Percentiles rank a stretch among this genome's conserved stretches.
Conservation (phyloP, 1,140 invertebrate species). For the Diachasma alloeum region DNA sequence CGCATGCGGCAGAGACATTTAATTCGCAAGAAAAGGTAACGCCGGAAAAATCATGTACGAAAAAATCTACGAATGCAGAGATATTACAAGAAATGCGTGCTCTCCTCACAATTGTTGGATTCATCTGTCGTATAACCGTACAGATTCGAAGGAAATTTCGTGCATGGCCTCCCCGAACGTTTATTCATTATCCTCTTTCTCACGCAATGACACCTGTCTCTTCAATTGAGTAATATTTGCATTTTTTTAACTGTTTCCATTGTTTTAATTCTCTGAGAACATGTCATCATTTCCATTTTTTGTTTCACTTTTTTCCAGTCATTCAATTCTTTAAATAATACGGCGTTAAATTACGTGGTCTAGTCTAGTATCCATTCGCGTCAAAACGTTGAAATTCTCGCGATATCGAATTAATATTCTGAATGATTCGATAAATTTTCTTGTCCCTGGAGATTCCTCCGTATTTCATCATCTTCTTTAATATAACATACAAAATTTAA, state of each 20-base stretch:
- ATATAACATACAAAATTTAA: not conserved
- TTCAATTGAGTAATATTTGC: slow-evolving; percentile 17
- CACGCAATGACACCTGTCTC: slow-evolving; percentile 39
- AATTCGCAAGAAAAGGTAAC: slow-evolving; percentile 23
- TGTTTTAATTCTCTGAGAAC: slow-evolving; percentile 41
- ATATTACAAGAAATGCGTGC: no score
- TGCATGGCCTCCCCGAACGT: not conserved
- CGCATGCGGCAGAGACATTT: slow-evolving; percentile 54
- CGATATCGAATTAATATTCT: slow-evolving; percentile 9
- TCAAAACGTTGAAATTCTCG: slow-evolving; percentile 48
- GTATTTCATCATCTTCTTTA: not conserved
- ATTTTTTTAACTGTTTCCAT: slow-evolving; percentile 29
- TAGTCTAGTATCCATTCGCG: slow-evolving; percentile 50
- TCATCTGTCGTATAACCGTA: not conserved
- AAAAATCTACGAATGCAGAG: slow-evolving; percentile 40
- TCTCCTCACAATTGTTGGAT: no score
- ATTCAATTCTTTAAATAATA: slow-evolving; percentile 51
- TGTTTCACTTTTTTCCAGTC: slow-evolving; percentile 37
- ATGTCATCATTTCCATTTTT: slow-evolving; percentile 42
- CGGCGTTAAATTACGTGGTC: slow-evolving; percentile 57
- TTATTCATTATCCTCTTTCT: slow-evolving; percentile 31
- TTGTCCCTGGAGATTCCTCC: not conserved
- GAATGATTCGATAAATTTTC: not conserved
- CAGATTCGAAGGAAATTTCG: not conserved
- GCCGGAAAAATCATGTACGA: slow-evolving; percentile 9